A percentile compares a stretch with the other conserved stretches of the same genome.
phyloP scores from a whole-genome alignment of 2,113 vertebrate species.

The Brachyistius frenatus region DNA sequence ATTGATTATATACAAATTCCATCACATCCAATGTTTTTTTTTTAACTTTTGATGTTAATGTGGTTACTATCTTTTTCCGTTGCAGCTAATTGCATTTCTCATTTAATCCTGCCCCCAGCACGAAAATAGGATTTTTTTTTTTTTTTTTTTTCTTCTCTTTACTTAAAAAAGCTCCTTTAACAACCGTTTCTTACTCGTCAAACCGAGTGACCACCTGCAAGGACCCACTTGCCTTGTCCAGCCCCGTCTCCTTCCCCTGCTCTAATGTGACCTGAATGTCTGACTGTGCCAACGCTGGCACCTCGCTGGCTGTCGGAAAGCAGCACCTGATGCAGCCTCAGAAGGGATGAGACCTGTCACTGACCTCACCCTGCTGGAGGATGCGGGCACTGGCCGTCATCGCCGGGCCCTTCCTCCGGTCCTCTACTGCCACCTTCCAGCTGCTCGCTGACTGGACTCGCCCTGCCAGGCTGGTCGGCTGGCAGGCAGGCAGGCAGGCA shows the following conservation, averaged over 20 bases:
- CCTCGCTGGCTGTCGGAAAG: conserved; percentile 60
- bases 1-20: too few relatives aligned
- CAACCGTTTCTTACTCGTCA: conserved; percentile 1
- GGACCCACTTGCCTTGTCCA: conserved; percentile 63
- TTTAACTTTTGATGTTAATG: too few relatives aligned
- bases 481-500: background rate
- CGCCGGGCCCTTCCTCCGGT: conserved; percentile 17
- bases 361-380: conserved; percentile 61
- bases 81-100: too few relatives aligned
- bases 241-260: conserved; percentile 49
- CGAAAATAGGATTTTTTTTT: background rate
- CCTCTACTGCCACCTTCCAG: conserved; percentile 75
- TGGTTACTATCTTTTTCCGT: background rate
- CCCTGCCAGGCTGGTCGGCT: too few relatives aligned
- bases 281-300: conserved; percentile 56
- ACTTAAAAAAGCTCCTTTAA: background rate
- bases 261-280: conserved; percentile 79
- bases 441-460: background rate
- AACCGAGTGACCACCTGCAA: conserved; percentile 62
- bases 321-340: conserved; percentile 67
- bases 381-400: conserved; percentile 39
- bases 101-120: background rate
- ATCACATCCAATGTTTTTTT: too few relatives aligned
- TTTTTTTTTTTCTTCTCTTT: background rate
- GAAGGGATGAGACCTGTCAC: conserved; percentile 41